Base-by-base conservation (phyloP, 1,140 invertebrate genomes). In the Nephila pilipes region DNA sequence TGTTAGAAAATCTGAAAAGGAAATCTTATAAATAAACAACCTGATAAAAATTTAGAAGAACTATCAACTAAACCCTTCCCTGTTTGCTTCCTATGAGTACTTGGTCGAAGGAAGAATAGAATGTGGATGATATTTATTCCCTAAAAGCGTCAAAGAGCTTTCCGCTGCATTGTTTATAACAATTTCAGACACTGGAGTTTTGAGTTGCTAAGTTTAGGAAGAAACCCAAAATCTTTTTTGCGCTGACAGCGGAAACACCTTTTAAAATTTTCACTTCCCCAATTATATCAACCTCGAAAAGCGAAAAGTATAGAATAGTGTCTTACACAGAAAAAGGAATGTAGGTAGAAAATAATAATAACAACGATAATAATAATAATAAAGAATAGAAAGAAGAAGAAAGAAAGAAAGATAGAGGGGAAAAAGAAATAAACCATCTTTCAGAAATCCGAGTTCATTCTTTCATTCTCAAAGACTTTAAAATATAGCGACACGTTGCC, bases 401-500 rank as follows among this genome's bases (percentile, higher is more conserved):
- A 32, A 16, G 65, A 65, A 65, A 65, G 57, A 87, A 54, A 18
- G 83, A 85, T 14, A 10, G n/a, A 32, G 25, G 3, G 12, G 5
- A 25, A 57, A 20, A 81, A 87, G 16, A 87, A 87, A 54, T n/a
- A 81, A 58, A n/a, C 29, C 81, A 60, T 75, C 58, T 89, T 89
- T 38, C 75, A 65, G 18, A 81, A 90, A 90, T 90, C 79, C 79
- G 55, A 92, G 58, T 83, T 57, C 90, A 92, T 92, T 92, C 90
- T 92, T 91, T 60, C 38, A 14, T 36, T 92, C 58, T 85, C 36
- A 85, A 92, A 92, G 90, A 92, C 90, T 92, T 92, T 92, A 92
- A 92, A 92, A 92, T 92, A 92, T 92, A 92, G 90, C 90, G 90
- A 92, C 90, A 92, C 46, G 87, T 25, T 79, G 63, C 22, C 63